A percentile compares a stretch with the other conserved stretches of the same genome.
Conservation (phyloP, 2,888 invertebrate genomes). For the Erannis defoliaria region DNA sequence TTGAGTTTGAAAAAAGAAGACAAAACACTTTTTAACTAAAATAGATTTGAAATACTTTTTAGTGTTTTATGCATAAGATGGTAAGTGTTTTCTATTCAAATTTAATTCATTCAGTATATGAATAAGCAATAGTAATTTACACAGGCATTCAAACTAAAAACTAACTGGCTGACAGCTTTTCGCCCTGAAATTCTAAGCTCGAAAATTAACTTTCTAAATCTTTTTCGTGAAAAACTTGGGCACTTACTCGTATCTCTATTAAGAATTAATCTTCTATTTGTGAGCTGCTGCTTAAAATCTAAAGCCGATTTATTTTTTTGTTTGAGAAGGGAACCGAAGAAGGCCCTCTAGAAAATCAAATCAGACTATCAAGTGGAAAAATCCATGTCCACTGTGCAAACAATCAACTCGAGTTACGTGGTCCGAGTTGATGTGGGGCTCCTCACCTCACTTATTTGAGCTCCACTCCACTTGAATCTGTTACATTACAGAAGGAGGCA, state of each 20-base stretch:
- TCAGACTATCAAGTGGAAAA: constrained; percentile 87
- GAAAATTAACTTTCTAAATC: constrained; percentile 5
- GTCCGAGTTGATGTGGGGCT: constrained; percentile 74
- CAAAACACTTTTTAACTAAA: no score
- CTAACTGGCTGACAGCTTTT: constrained; percentile 26
- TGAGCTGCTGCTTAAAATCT: constrained; percentile 28
- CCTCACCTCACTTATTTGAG: constrained; percentile 75
- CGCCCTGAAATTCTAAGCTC: constrained; percentile 2
- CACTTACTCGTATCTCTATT: neutral
- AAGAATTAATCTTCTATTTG: constrained; percentile 20
- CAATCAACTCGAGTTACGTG: constrained; percentile 84
- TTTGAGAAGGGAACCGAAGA: constrained; percentile 65
- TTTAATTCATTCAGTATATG: constrained; percentile 11
- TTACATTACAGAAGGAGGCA: constrained; percentile 9
- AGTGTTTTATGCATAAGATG: no score
- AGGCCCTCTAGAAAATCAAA: constrained; percentile 80
- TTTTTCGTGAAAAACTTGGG: constrained; percentile 6
- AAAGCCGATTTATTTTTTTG: constrained; percentile 61
- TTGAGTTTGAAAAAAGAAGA: no score
- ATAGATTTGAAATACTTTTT: no score
- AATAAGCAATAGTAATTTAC: constrained; percentile 23
- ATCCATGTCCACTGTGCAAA: constrained; percentile 83
- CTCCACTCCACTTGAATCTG: constrained; percentile 59
- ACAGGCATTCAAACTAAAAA: constrained; percentile 14
- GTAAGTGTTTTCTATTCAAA: constrained; percentile 25